Base-by-base conservation (phyloP, 2,113 vertebrate genomes). In the Sciurus niger region DNA sequence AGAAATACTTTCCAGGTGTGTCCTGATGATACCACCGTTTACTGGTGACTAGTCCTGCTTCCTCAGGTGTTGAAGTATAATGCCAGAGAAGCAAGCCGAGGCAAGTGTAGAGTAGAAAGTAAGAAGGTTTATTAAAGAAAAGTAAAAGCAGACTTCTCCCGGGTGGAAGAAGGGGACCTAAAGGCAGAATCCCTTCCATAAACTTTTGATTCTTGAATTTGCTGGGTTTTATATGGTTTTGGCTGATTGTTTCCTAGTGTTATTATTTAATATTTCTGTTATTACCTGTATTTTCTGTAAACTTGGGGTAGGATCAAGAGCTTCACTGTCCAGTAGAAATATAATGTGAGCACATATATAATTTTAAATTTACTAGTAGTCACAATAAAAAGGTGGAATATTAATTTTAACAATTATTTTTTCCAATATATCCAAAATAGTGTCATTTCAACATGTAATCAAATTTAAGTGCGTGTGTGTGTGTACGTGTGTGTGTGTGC, bases 281-380 rank as follows among this genome's bases (percentile, higher is more conserved):
- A 51, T 83, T n/a, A 43, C 24, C 24, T 70, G 3, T 72, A 89
- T 84, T 93, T 89, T 53, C 43, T 89, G 5, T 95, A 92, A 92
- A 92, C 30, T 82, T 84, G 9, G 53, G 73, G 12, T 78, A 77
- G 43, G 34, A 84, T 43, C n/a, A 79, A 46, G n/a, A 89, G 53
- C 37, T 20, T 12, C 24, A 46, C 28, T 55, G 30, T 78, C 30
- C 17, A 79, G 2, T 79, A 93, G 90, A 78, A 77, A 63, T 84
- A n/a, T 43, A 84, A 78, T 34, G 6, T 63, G 20, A 84, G 25
- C n/a, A 87, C 43, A 72, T 76, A 73, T 17, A 32, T 51, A 80
- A 79, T 72, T 72, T 58, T 58, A 58, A 58, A 58, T 58, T 53
- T 53, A 14, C 43, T 92, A 70, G 37, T 89, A 67, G 32, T 37